Percentiles rank a stretch among this genome's conserved stretches.
Evolutionary conservation across 1,140 invertebrate species (phyloP).

Genomic region (Pemphigus obesinymphae): DNA sequence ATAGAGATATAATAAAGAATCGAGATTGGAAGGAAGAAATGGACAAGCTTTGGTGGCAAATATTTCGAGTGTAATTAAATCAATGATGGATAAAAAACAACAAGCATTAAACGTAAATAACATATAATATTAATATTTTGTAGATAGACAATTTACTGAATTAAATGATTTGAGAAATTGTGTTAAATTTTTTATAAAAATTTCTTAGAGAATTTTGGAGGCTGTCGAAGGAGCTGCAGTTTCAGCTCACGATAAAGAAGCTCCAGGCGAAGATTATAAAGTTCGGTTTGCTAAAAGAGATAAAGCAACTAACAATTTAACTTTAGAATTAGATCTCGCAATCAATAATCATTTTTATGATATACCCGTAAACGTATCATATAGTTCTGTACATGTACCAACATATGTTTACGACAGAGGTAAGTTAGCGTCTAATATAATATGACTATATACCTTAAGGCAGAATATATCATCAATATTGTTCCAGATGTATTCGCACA

Average conservation of each 20-base stretch:
- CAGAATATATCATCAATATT: no score
- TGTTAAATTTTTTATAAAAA: background rate
- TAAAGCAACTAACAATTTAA: background rate
- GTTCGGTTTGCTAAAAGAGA: background rate
- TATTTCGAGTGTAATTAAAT: conserved; percentile 31
- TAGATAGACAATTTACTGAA: background rate
- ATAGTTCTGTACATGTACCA: conserved; percentile 89
- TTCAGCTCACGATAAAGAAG: conserved; percentile 40
- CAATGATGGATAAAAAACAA: conserved; percentile 41
- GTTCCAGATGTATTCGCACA: no score
- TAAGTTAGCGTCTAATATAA: conserved; percentile 50
- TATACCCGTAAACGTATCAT: conserved; percentile 73
- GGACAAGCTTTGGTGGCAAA: conserved; percentile 11
- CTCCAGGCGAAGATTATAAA: background rate
- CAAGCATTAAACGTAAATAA: conserved; percentile 27
- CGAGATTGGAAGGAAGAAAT: conserved; percentile 15
- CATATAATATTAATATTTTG: background rate
- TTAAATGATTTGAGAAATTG: no score
- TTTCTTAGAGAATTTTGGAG: conserved; percentile 31
- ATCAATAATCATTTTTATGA: conserved; percentile 73
- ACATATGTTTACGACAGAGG: conserved; percentile 91
- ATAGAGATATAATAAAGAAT: conserved; percentile 31
- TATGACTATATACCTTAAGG: no score
- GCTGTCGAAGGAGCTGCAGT: conserved; percentile 25
- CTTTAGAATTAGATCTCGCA: conserved; percentile 47